Conservation (phyloP, 2,888 invertebrate genomes). For the Scrobipalpa costella region DNA sequence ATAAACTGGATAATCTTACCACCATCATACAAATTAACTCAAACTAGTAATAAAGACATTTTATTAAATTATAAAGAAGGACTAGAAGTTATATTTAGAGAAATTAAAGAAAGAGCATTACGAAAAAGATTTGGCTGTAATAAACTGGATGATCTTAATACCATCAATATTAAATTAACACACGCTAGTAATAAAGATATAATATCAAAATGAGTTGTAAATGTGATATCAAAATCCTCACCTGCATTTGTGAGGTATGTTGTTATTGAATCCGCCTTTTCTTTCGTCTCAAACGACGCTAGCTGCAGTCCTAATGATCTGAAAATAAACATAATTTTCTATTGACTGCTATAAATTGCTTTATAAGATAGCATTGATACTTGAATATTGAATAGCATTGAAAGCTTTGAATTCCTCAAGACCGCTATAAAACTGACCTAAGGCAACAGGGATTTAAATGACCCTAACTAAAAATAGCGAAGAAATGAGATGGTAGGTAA, state of each 20-base stretch:
- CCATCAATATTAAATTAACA: neutral
- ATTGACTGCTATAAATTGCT: constrained; percentile 19
- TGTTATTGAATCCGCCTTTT: constrained; percentile 92
- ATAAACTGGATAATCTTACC: too few species aligned
- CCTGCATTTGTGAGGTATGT: constrained; percentile 91
- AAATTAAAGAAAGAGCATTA: neutral
- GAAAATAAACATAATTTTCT: constrained; percentile 40
- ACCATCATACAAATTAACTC: too few species aligned
- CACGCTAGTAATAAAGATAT: neutral
- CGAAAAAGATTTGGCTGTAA: neutral
- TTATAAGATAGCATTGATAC: neutral
- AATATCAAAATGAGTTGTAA: neutral
- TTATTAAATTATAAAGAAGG: too few species aligned
- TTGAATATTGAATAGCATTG: neutral
- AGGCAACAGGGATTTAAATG: neutral
- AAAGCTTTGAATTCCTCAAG: neutral
- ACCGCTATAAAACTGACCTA: neutral
- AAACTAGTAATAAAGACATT: too few species aligned
- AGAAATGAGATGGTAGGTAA: constrained; percentile 24
- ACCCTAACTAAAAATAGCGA: constrained; percentile 6
- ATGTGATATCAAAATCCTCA: constrained; percentile 44
- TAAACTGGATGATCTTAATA: neutral
- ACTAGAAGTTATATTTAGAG: neutral
- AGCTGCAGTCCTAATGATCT: constrained; percentile 91
- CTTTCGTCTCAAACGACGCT: constrained; percentile 92